A percentile compares a stretch with the other conserved stretches of the same genome.
These are phyloP conservation scores for Podarcis raffonei DNA, from an alignment of 2,113 vertebrate genomes.

Conservation along the genomic window DNA sequence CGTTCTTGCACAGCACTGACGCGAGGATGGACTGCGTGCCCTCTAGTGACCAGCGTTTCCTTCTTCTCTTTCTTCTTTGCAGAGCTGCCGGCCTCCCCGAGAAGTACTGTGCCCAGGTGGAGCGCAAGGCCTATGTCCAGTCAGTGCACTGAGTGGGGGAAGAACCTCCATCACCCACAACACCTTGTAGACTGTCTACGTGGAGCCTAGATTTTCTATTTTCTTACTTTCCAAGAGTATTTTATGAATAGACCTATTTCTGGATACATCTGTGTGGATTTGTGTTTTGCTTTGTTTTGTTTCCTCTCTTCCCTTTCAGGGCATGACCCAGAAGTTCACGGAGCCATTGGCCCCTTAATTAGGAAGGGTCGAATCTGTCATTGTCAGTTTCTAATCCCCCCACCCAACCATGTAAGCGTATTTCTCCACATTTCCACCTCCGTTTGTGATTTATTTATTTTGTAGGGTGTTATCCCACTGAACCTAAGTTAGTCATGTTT, in stretches of 20 bases:
- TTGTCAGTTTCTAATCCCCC: too few relatives aligned
- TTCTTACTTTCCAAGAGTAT: not conserved
- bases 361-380: too few relatives aligned
- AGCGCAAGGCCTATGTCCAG: constrained; percentile 69
- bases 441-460: too few relatives aligned
- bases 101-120: constrained; percentile 84
- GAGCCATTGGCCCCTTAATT: too few relatives aligned
- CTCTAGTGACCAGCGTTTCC: rapidly evolving
- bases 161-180: rapidly evolving
- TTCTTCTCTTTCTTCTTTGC: constrained; percentile 1
- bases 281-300: not conserved
- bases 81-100: constrained; percentile 84
- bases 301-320: not conserved
- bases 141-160: constrained; percentile 35
- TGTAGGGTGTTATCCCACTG: too few relatives aligned
- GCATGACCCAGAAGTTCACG: not conserved
- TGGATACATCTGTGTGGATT: not conserved
- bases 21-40: rapidly evolving
- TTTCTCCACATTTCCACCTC: too few relatives aligned
- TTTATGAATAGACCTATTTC: constrained; percentile 14
- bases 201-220: not conserved
- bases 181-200: rapidly evolving
- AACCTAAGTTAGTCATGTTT: too few relatives aligned
- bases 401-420: too few relatives aligned
- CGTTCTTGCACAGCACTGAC: too few relatives aligned